Base-by-base conservation (phyloP, 2,113 vertebrate genomes). In the Alethe diademata region DNA sequence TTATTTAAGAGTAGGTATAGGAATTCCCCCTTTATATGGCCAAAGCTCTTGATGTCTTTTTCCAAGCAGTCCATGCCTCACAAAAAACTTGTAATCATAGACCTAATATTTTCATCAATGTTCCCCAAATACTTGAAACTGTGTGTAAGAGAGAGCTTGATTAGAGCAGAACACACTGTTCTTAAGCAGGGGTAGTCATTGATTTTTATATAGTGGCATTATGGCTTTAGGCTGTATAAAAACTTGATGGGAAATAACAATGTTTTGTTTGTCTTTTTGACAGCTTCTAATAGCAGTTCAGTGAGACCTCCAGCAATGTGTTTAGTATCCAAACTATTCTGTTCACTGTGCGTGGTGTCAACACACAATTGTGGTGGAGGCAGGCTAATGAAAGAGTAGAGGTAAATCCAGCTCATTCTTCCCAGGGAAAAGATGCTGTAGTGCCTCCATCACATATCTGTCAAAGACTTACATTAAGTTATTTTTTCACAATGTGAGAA, bases 201-300 rank as follows among this genome's bases (percentile, higher is more conserved):
- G 81, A 62, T 90, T 94, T 92, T 83, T 86, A 48, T 38, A 47
- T 43, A 70, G 87, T 24, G 36, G 71, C 83, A 60, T 84, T 54
- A 60, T 31, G 86, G 10, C 73, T 95, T 88, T 56, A 90, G 85
- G 90, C 75, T 90, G 47, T 78, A 45, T 83, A 86, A 93, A 93
- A 93, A 51, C 56, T 91, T 61, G 71, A 47, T 83, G 47, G 47
- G 78, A 93, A 94, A 82, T 71, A 74, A 72, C 43, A 73, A 88
- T 62, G 84, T 60, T 92, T 80, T 86, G 69, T 86, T 96, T 95
- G 75, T 60, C 74, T 93, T 94, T 91, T 88, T 96, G 95, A 91
- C 84, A 70, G 87, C 82, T 88, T 72, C 74, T 95, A 87, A 83
- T 64, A 83, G 71, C 75, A 80, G 60, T 53, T 92, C 78, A 78